Evolutionary conservation across 2,113 vertebrate species (phyloP), one percentile per base, ranked within the genome.

Genomic region (Hucho hucho): DNA sequence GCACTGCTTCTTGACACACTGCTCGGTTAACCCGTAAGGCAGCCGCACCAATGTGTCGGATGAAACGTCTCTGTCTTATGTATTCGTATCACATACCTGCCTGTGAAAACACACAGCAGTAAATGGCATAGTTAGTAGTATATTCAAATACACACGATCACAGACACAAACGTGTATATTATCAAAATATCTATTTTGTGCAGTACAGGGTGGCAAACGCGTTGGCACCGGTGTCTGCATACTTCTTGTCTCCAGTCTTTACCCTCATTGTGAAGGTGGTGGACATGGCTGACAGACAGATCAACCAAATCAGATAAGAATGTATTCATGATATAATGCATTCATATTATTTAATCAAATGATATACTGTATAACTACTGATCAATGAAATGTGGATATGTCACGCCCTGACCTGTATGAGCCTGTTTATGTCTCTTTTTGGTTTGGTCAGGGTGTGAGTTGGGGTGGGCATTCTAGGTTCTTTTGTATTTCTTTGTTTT

Each of bases 171-270:
- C 11, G 24, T 29, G 63, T 61, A 3, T 22, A 61, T 24, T 61
- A 22, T 22, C 24, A 49, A 6, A 46, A 29, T 22, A 2, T 46
- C 1, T 61, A 97, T 65, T 95, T 95, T 1, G 86, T 93, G 78
- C 98, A 97, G 22, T 95, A 98, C 61, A 99, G 92, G 2, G 86
- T 94, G 81, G 96, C 92, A 81, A 95, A 98, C 74, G 97, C 94
- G 0, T 98, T 97, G 83, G 97, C 95, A 77, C 98, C 96, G 0
- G 98, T 99, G 71, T 97, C 97, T 1, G 93, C 95, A 0, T 97
- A 94, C 81, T 98, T 97, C 89, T 97, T 98, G 72, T 97, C 95
- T 9, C 97, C 96, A 0, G 98, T 99, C 92, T 96, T 98, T 58
- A 99, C 86, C 72, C 90, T 95, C 72, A 99, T 83, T 0, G 92